Percentiles rank a stretch among this genome's conserved stretches.
Conservation (phyloP, 2,797 vertebrate genomes). For the Lerista edwardsae region DNA sequence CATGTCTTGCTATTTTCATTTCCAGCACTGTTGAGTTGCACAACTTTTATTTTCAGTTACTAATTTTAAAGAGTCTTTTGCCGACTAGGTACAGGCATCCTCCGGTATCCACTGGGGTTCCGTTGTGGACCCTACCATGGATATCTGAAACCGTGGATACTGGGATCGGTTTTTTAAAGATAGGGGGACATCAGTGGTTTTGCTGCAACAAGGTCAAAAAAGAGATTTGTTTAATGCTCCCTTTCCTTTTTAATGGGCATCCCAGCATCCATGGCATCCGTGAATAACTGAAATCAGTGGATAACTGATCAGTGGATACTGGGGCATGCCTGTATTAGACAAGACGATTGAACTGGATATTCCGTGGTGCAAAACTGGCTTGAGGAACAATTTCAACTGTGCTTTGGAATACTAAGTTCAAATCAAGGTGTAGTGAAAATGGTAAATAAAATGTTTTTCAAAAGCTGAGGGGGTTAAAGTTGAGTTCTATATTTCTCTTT, state of each 20-base stretch:
- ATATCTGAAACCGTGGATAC: too few relatives aligned
- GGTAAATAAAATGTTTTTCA: neutral
- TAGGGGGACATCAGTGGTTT: too few relatives aligned
- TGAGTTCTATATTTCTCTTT: neutral
- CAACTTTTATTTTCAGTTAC: conserved; percentile 46
- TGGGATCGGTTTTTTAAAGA: too few relatives aligned
- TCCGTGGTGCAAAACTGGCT: neutral
- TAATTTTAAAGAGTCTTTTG: conserved; percentile 39
- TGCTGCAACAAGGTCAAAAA: too few relatives aligned
- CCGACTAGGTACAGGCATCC: too few relatives aligned
- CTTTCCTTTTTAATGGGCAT: too few relatives aligned
- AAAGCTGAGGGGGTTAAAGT: neutral
- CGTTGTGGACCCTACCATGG: too few relatives aligned
- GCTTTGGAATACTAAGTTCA: neutral
- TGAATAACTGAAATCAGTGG: too few relatives aligned
- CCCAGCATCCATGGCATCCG: too few relatives aligned
- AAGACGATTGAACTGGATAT: neutral
- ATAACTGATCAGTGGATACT: too few relatives aligned
- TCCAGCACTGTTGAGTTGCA: conserved; percentile 36
- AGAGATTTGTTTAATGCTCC: too few relatives aligned
- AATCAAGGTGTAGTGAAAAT: neutral
- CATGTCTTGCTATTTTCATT: conserved; percentile 31
- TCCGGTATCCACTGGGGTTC: too few relatives aligned
- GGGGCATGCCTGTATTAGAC: conserved; percentile 43
- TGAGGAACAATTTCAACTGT: neutral